These are phyloP conservation scores for Clupea harengus DNA, from an alignment of 2,113 vertebrate genomes.

Conservation along the genomic window DNA sequence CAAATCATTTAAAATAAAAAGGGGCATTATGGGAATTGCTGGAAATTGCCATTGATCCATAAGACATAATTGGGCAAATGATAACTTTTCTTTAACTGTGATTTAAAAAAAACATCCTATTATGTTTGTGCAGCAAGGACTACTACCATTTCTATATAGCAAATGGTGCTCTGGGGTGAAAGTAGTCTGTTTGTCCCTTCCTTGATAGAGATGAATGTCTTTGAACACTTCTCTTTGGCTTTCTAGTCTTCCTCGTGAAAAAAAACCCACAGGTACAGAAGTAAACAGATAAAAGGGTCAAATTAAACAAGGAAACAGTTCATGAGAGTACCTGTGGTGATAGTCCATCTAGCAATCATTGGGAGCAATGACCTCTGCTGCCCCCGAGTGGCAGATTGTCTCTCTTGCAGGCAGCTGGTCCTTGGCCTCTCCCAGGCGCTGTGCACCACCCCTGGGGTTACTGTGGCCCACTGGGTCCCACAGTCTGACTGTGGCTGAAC, in stretches of 20 bases:
- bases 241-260: slow-evolving; percentile 50
- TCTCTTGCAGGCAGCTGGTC: slow-evolving; percentile 44
- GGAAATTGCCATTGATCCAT: neutral
- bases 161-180: slow-evolving; percentile 55
- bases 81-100: neutral
- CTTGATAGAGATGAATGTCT: slow-evolving; percentile 35
- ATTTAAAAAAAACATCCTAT: slow-evolving; percentile 26
- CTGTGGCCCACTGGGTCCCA: slow-evolving; percentile 25
- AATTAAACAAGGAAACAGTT: slow-evolving; percentile 56
- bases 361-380: slow-evolving; percentile 39
- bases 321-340: slow-evolving; percentile 22
- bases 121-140: slow-evolving; percentile 33
- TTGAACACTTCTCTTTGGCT: slow-evolving; percentile 63
- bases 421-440: slow-evolving; percentile 27
- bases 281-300: slow-evolving; percentile 9
- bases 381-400: slow-evolving; percentile 54
- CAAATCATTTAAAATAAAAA: slow-evolving; percentile 35
- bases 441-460: neutral
- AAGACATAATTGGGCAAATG: neutral
- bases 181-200: slow-evolving; percentile 42
- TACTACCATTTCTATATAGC: slow-evolving; percentile 28
- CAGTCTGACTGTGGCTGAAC: neutral
- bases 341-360: slow-evolving; percentile 36
- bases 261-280: slow-evolving; percentile 23
- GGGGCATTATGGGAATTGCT: neutral